Conservation (phyloP, 2,888 invertebrate species). For the Tetragnatha montana region DNA sequence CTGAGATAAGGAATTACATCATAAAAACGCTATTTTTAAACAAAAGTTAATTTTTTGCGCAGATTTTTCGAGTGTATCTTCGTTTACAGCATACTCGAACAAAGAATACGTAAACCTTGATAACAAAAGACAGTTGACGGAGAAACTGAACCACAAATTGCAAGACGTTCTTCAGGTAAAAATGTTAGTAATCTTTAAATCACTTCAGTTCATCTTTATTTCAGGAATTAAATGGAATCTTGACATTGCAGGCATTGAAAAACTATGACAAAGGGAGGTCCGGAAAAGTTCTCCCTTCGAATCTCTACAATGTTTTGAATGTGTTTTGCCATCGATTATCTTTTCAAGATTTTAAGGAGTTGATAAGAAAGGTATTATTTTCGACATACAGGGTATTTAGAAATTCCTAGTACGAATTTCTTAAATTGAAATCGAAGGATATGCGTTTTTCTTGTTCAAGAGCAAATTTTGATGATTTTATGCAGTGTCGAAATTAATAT, state of each 20-base stretch:
- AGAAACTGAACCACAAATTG: constrained; percentile 26
- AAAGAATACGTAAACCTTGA: background rate
- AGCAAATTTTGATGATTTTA: too few relatives aligned
- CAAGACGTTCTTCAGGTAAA: constrained; percentile 43
- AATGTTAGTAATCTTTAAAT: background rate
- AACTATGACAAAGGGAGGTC: constrained; percentile 39
- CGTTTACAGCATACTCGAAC: constrained; percentile 25
- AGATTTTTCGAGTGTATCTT: constrained; percentile 40
- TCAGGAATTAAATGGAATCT: background rate
- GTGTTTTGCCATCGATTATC: constrained; percentile 50
- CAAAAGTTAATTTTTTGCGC: constrained; percentile 58
- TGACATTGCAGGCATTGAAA: constrained; percentile 30
- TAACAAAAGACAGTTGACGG: constrained; percentile 12
- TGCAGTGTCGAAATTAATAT: too few relatives aligned
- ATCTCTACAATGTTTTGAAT: constrained; percentile 54
- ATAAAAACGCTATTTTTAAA: too few relatives aligned
- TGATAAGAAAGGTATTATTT: constrained; percentile 33
- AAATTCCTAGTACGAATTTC: too few relatives aligned
- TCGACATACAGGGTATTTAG: too few relatives aligned
- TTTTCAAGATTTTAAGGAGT: constrained; percentile 25
- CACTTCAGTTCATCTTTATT: background rate
- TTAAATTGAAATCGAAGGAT: too few relatives aligned
- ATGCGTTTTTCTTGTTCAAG: too few relatives aligned
- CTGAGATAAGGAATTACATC: too few relatives aligned
- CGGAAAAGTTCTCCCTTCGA: constrained; percentile 47